Evolutionary conservation across 1,140 invertebrate species (phyloP).

Genomic region (Drosophila burlai): DNA sequence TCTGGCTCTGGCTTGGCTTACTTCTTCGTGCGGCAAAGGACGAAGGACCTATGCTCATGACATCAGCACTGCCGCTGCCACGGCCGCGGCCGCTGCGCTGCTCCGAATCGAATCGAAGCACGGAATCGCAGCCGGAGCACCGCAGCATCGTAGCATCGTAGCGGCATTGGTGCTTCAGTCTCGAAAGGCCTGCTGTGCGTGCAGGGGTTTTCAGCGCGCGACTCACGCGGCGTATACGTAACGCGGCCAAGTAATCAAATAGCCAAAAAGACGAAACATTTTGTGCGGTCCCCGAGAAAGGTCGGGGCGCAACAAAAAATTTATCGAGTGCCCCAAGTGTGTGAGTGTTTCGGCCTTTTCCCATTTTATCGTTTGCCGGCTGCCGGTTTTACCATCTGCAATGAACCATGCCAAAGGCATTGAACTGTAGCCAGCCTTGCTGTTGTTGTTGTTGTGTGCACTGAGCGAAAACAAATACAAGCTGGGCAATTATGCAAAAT

Average conservation of each 20-base stretch:
- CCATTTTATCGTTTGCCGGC: conserved; percentile 56
- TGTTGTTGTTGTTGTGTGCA: conserved; percentile 32
- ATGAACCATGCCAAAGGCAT: conserved; percentile 70
- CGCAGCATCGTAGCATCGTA: conserved; percentile 23
- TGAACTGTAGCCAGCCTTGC: conserved; percentile 59
- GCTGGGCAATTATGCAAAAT: not conserved
- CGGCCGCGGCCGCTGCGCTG: conserved; percentile 25
- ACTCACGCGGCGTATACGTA: conserved; percentile 74
- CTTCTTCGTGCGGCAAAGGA: conserved; percentile 30
- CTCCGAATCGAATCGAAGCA: conserved; percentile 30
- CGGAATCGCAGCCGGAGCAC: conserved; percentile 34
- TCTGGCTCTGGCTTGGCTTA: conserved; percentile 11
- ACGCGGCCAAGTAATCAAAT: conserved; percentile 29
- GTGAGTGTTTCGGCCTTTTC: conserved; percentile 34
- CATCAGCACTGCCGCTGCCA: conserved; percentile 35
- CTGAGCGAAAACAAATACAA: conserved; percentile 4
- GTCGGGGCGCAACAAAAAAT: conserved; percentile 8
- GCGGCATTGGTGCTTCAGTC: conserved; percentile 64
- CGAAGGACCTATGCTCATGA: conserved; percentile 50
- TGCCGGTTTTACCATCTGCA: conserved; percentile 33
- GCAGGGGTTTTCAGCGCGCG: conserved; percentile 78
- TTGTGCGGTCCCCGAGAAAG: conserved; percentile 13
- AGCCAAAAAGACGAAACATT: conserved; percentile 69
- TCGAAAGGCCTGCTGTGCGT: conserved; percentile 80
- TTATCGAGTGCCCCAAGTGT: conserved; percentile 45